Evolutionary conservation across 2,113 vertebrate genomes (phyloP).

Genomic region (Corythornis vintsioides): DNA sequence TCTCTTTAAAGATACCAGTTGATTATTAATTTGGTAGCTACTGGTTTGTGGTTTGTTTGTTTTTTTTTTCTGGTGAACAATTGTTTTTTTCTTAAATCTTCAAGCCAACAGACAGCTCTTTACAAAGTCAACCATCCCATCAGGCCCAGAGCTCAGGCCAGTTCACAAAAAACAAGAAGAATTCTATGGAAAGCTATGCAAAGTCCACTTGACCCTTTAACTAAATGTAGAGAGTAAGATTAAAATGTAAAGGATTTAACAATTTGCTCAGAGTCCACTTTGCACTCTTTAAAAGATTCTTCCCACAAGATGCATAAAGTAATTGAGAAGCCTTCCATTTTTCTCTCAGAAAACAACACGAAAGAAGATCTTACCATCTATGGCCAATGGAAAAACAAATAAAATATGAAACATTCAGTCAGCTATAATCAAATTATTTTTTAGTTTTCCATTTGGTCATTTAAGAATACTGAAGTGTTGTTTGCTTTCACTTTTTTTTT

Average conservation of each 20-base stretch:
- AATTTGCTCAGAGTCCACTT: neutral
- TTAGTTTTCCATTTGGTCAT: neutral
- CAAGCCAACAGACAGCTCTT: neutral
- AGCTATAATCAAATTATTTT: neutral
- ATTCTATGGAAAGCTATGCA: neutral
- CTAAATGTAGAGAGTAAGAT: neutral
- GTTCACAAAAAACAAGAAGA: neutral
- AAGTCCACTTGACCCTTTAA: neutral
- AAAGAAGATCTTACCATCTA: neutral
- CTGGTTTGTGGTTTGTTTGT: neutral
- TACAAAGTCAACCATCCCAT: neutral
- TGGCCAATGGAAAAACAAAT: neutral
- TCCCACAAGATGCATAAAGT: neutral
- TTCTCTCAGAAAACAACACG: neutral
- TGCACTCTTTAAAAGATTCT: neutral
- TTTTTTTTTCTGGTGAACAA: neutral
- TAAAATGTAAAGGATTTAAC: neutral
- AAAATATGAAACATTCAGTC: neutral
- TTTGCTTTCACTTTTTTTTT: neutral
- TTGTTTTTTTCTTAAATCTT: neutral
- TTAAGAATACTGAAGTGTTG: neutral
- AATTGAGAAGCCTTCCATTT: neutral
- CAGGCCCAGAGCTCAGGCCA: neutral
- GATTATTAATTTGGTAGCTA: neutral
- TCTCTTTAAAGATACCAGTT: neutral